Base-by-base conservation (phyloP, 2,797 vertebrate genomes). In the Kryptolebias ocellatus region DNA sequence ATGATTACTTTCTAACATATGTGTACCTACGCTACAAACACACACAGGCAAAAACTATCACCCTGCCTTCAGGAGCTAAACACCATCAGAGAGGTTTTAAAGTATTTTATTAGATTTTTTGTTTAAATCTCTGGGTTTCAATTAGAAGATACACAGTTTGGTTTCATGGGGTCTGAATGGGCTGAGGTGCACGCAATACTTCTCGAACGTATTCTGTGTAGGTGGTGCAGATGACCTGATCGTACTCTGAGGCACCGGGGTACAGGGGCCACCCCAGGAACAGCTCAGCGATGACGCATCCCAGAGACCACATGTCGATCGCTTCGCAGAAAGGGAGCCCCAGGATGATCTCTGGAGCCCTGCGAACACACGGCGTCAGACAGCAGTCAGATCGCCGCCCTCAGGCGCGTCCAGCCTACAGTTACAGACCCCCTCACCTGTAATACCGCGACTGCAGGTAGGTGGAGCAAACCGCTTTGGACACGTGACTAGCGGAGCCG, bases 241-340 rank as follows among this genome's bases (percentile, higher is more conserved):
- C 98, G 0, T 99, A 99, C 85, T 99, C 98, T 1, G 98, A 99
- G 67, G 98, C 98, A 56, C 98, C 97, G 1, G 98, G 98, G 81
- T 99, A 99, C 17, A 99, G 95, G 28, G 98, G 98, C 98, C 98
- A 99, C 34, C 98, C 98, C 83, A 99, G 89, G 64, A 99, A 99
- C 70, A 99, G 94, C 83, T 99, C 98, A 2, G 98, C 98, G 49
- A 99, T 99, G 79, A 99, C 98, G 74, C 98, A 99, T 67, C 98
- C 98, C 91, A 99, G 68, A 0, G 98, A 99, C 98, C 98, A 99
- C 98, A 99, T 99, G 89, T 99, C 97, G 78, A 99, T 99, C 34
- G 97, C 98, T 90, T 99, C 98, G 66, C 96, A 98, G 93, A 99
- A 99, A 0, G 97, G 97, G 54, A 99, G 93, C 9, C 97, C 98